Evolutionary conservation across 2,888 invertebrate genomes (phyloP), one percentile per base, ranked within the genome.

Genomic region (Diarsia brunnea): DNA sequence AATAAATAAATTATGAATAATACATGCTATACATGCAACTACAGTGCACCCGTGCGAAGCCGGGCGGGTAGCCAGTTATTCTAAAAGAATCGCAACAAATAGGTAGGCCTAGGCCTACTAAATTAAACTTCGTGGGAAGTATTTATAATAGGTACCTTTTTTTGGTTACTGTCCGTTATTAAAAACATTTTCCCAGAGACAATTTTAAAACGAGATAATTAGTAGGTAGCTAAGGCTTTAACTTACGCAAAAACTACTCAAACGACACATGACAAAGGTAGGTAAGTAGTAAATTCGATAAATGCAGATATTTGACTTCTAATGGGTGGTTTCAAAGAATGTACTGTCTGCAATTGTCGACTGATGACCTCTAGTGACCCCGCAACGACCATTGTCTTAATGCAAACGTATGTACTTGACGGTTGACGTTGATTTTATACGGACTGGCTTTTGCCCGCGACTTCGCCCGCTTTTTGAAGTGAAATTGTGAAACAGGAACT

Each of bases 321-420:
- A 73, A 73, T 60, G 64, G 65, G 19, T 45, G 24, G n/a, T 74
- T 73, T 60, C 3, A 64, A 73, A 64, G 67, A 64, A 31, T 58
- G 64, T 53, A 65, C 58, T 53, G 21, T 55, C 2, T 53, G 55
- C 60, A 69, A 38, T 58, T 27, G 67, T 51, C 55, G 45, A 31
- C 21, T 43, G 38, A 11, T 78, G 79, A 81, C 82, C 70, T 64
- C 8, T 24, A 38, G 51, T 78, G 70, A 84, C 66, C 82, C 68
- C 43, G 19, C 21, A 31, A 51, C 43, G 16, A 45, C 84, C 19
- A 82, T 84, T 84, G 82, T 84, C 73, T 70, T n/a, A 49, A 78
- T 74, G 69, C 73, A 38, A 69, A 51, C 51, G 55, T 24, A 24
- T 0, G n/a, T 43, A 63, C n/a, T 63, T 63, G 43, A 63, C 63